Conservation (phyloP, 2,888 invertebrate genomes). For the Cabera pusaria region DNA sequence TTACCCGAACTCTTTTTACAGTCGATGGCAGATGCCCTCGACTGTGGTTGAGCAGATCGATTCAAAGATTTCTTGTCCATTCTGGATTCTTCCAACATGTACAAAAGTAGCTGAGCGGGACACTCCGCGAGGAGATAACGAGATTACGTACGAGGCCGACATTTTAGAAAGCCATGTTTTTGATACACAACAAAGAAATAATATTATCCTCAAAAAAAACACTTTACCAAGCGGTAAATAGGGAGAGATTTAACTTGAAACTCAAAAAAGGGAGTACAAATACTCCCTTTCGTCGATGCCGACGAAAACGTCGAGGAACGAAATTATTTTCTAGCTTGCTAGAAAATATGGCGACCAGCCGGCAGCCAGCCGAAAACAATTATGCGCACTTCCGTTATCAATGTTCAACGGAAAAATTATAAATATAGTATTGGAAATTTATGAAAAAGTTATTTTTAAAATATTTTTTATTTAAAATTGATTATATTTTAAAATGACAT, state of each 20-base stretch:
- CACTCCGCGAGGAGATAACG: conserved; percentile 89
- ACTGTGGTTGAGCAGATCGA: conserved; percentile 86
- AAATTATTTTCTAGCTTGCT: conserved; percentile 81
- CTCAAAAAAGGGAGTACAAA: conserved; percentile 82
- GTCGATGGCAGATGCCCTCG: conserved; percentile 89
- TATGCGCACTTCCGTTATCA: conserved; percentile 70
- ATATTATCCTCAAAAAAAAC: conserved; percentile 50
- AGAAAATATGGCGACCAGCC: conserved; percentile 87
- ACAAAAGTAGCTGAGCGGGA: conserved; percentile 81
- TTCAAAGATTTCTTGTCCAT: conserved; percentile 91
- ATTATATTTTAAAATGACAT: too few species aligned
- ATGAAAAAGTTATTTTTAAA: too few species aligned
- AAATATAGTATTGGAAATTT: too few species aligned
- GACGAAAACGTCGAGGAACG: conserved; percentile 82
- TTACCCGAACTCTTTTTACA: conserved; percentile 89
- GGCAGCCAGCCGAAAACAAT: conserved; percentile 69
- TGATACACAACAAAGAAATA: conserved; percentile 81
- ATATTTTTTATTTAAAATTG: too few species aligned
- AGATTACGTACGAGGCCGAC: conserved; percentile 87
- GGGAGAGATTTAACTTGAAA: conserved; percentile 52
- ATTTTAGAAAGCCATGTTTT: conserved; percentile 93
- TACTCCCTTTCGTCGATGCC: conserved; percentile 87
- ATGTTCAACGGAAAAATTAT: conserved; percentile 6
- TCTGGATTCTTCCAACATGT: conserved; percentile 82
- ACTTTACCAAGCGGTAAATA: conserved; percentile 64